These are phyloP conservation scores for Platyscapa corneri DNA, from an alignment of 1,140 invertebrate genomes.

Conservation along the genomic window DNA sequence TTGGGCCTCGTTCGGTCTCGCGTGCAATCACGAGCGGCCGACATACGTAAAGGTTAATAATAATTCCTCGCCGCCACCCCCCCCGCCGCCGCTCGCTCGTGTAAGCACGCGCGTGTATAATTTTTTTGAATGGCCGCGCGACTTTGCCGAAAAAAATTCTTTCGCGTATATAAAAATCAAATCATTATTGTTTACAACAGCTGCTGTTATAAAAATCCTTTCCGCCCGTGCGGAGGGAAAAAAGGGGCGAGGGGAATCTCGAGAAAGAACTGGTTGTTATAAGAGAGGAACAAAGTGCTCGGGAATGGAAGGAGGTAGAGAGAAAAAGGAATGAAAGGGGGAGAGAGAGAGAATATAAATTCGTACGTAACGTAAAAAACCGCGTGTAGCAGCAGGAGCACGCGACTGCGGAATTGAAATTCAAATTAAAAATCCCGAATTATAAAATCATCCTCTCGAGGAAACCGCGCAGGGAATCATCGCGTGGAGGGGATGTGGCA, in stretches of 20 bases:
- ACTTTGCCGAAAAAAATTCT: not conserved
- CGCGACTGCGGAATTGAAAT: constrained; percentile 66
- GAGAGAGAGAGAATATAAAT: constrained; percentile 2
- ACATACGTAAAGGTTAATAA: not conserved
- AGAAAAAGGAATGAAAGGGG: not conserved
- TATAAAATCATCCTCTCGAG: constrained; percentile 62
- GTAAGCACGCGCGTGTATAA: not conserved
- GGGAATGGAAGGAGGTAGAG: not conserved
- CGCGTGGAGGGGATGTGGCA: not conserved
- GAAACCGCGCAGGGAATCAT: not conserved
- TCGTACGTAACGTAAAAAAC: constrained; percentile 42
- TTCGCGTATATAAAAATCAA: constrained; percentile 3
- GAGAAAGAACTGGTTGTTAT: not conserved
- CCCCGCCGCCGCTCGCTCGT: no score
- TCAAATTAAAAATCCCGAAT: constrained; percentile 71
- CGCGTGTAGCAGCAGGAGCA: constrained; percentile 26
- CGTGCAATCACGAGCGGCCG: not conserved
- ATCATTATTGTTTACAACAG: constrained; percentile 32
- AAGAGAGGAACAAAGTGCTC: constrained; percentile 24
- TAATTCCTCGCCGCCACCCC: not conserved
- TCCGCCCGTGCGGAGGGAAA: not conserved
- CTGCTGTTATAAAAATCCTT: constrained; percentile 17
- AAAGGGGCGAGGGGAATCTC: not conserved
- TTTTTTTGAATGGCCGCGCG: not conserved
- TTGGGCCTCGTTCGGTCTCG: not conserved